Evolutionary conservation across 2,113 vertebrate species (phyloP).

Genomic region (Hemiscyllium ocellatum): DNA sequence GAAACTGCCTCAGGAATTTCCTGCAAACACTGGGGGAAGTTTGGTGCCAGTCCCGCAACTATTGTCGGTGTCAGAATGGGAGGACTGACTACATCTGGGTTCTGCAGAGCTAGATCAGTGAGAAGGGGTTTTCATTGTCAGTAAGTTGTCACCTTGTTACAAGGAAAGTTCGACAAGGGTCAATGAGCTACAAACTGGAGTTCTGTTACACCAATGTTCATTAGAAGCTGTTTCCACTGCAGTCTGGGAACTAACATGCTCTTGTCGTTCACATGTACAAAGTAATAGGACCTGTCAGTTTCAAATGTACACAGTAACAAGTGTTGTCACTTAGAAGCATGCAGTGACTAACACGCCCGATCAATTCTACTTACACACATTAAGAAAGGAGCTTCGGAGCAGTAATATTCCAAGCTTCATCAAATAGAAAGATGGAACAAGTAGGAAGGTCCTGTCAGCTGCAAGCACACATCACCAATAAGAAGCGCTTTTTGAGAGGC

Average conservation of each 20-base stretch:
- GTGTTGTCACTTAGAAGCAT: not conserved
- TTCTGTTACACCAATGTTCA: not conserved
- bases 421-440: not conserved
- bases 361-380: slow-evolving; percentile 10
- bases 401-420: not conserved
- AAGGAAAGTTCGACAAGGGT: no score
- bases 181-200: not conserved
- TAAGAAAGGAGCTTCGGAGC: not conserved
- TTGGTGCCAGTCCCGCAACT: no score
- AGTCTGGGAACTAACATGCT: not conserved
- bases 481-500: not conserved
- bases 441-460: not conserved
- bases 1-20: not conserved
- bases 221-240: not conserved
- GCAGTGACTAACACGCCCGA: not conserved
- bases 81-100: not conserved
- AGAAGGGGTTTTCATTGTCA: not conserved
- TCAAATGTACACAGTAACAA: slow-evolving; percentile 19
- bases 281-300: slow-evolving; percentile 25
- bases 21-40: no score
- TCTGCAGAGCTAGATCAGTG: no score
- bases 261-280: not conserved
- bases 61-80: not conserved
- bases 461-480: not conserved
- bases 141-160: not conserved